Evolutionary conservation across 1,140 invertebrate genomes (phyloP).

Genomic region (Carcinoscorpius rotundicauda): DNA sequence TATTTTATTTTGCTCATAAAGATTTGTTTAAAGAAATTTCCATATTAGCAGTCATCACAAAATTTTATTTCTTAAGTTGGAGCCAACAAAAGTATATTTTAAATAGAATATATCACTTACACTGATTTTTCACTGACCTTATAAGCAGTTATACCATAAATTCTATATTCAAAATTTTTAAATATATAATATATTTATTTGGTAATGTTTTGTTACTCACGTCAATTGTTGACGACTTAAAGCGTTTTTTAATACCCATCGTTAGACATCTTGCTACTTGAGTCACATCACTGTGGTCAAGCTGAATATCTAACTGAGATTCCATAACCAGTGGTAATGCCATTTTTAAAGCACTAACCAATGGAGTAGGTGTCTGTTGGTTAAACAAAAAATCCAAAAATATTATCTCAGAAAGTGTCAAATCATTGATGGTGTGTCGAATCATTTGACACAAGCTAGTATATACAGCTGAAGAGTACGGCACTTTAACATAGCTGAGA

Average conservation of each 20-base stretch:
- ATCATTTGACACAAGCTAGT: conserved; percentile 15
- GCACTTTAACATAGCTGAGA: conserved; percentile 8
- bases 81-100: no score
- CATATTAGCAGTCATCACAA: no score
- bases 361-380: conserved; percentile 12
- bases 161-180: no score
- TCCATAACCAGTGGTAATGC: conserved; percentile 22
- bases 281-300: conserved; percentile 10
- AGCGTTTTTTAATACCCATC: conserved; percentile 3
- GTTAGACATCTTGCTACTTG: conserved; percentile 13
- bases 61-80: no score
- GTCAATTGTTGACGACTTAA: conserved; percentile 11
- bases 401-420: conserved; percentile 13
- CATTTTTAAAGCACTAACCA: conserved; percentile 18
- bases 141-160: no score
- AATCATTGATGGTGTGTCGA: conserved; percentile 13
- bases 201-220: background rate
- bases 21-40: no score
- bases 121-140: no score
- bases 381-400: conserved; percentile 16
- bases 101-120: no score
- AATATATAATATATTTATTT: background rate
- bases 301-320: conserved; percentile 20
- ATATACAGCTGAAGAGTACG: conserved; percentile 14
- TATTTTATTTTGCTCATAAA: no score